Evolutionary conservation across 2,113 vertebrate genomes (phyloP), one percentile per base, ranked within the genome.

Genomic region (Petrocephalus zakoni): DNA sequence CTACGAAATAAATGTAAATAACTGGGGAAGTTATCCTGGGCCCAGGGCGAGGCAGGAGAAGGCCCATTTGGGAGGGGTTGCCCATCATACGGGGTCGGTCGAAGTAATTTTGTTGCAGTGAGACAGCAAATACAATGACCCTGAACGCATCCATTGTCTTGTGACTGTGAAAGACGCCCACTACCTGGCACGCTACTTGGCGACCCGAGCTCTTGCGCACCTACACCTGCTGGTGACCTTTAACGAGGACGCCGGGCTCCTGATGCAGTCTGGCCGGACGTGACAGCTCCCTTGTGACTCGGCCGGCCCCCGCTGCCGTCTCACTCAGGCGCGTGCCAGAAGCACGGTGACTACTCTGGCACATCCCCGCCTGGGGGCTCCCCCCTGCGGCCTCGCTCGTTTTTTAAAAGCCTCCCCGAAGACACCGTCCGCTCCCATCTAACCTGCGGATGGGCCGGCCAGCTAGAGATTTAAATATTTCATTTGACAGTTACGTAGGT

Each of bases 401-500:
- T 52, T 52, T 78, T 52, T 85, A 25, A 52, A 85, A 15, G 13
- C n/a, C 49, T 49, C 51, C 83, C 51, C 29, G 83, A 85, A 53
- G 5, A 21, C 25, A 0, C 13, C 49, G 3, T 85, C 83, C 49
- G 46, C 83, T 85, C 25, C 15, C 9, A 53, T 53, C 5, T 52
- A 25, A 52, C 1, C 46, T 25, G 51, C 9, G n/a, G 49, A 52
- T 15, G 49, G 49, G 49, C 46, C n/a, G n/a, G n/a, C 81, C 1
- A 7, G 46, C 37, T 47, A 46, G 10, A 51, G 83, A 85, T 85
- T 25, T 85, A 49, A 85, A 85, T 85, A 53, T 85, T 85, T 52
- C 83, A 85, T 85, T 49, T 85, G 49, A 85, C 83, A 85, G 47
- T 52, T 15, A 52, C 49, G 11, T 29, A 85, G 83, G 83, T 85